Base-by-base conservation (phyloP, 2,797 vertebrate genomes). In the Bryconaethiops microstoma region DNA sequence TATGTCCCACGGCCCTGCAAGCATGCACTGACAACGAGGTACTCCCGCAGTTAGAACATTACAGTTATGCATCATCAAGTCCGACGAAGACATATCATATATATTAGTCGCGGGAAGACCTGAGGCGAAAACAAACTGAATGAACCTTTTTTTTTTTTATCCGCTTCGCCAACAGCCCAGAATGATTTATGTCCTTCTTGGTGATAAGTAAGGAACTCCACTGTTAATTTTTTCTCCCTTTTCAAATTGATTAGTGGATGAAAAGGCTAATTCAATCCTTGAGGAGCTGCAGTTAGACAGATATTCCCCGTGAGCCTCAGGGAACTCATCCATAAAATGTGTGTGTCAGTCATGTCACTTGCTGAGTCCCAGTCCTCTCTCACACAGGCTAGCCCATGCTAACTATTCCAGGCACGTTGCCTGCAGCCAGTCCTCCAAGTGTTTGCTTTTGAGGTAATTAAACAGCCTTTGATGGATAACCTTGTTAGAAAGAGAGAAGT, bases 171-270 rank as follows among this genome's bases (percentile, higher is more conserved):
- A 86, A 86, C 64, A 75, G 75, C 82, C 80, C 75, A 77, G 74
- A 90, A 86, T 83, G 87, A 89, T 89, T 87, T 84, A 85, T 90
- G 87, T 89, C 83, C 81, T 87, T 85, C 81, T 85, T 71, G 87
- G 84, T 78, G 87, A 81, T 84, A 74, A 85, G 78, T 77, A 87
- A 85, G 86, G 86, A 88, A 86, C 87, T 85, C 78, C 83, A 80
- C 80, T 88, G 85, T 88, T 90, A 74, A 88, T 92, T 91, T 89
- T 81, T 79, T 65, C 75, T 84, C 82, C 89, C 85, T 89, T 87
- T 92, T 84, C 82, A 91, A 90, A 90, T 89, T 91, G 91, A 92
- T 91, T 90, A 91, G 91, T 77, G 88, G 89, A 91, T 93, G 91
- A 91, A 81, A 88, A 85, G 90, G 90, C 90, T 92, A 93, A 93